Conservation (phyloP, 2,888 invertebrate genomes). For the Trilocha varians region DNA sequence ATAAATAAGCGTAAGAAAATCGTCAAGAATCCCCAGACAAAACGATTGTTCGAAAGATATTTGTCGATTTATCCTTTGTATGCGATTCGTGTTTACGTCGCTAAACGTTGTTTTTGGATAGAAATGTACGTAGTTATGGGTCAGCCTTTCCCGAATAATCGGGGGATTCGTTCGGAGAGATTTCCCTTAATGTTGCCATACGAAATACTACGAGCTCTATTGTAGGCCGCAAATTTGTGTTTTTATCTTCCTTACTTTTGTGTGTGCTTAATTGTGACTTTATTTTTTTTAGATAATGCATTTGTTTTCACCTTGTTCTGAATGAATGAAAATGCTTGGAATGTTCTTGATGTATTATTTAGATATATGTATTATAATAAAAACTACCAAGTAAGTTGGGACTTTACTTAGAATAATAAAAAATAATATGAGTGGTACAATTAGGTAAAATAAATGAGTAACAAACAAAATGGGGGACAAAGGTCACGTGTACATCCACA, state of each 20-base stretch:
- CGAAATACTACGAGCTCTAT: slow-evolving; percentile 4
- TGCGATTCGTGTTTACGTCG: slow-evolving; percentile 7
- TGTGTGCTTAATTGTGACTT: slow-evolving; percentile 9
- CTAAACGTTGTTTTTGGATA: slow-evolving; percentile 9
- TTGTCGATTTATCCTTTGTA: slow-evolving; percentile 6
- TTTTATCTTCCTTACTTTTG: slow-evolving; percentile 8
- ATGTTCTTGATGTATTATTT: too few species aligned
- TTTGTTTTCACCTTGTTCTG: slow-evolving; percentile 1
- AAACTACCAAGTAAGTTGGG: too few species aligned
- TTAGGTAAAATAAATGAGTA: too few species aligned
- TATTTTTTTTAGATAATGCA: too few species aligned
- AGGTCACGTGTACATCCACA: too few species aligned
- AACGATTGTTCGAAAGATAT: background rate
- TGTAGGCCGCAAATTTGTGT: background rate
- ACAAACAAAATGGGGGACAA: too few species aligned
- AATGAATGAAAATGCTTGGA: too few species aligned
- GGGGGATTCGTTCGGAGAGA: slow-evolving; percentile 27
- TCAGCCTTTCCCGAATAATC: slow-evolving; percentile 32
- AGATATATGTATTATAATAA: too few species aligned
- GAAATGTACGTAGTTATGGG: slow-evolving; percentile 19
- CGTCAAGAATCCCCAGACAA: too few species aligned
- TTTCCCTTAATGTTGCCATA: slow-evolving; percentile 40
- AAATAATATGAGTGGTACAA: too few species aligned
- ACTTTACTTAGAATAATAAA: too few species aligned
- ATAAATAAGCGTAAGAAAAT: too few species aligned